Evolutionary conservation across 2,888 invertebrate genomes (phyloP).

Genomic region (Lasioglossum lativentre): DNA sequence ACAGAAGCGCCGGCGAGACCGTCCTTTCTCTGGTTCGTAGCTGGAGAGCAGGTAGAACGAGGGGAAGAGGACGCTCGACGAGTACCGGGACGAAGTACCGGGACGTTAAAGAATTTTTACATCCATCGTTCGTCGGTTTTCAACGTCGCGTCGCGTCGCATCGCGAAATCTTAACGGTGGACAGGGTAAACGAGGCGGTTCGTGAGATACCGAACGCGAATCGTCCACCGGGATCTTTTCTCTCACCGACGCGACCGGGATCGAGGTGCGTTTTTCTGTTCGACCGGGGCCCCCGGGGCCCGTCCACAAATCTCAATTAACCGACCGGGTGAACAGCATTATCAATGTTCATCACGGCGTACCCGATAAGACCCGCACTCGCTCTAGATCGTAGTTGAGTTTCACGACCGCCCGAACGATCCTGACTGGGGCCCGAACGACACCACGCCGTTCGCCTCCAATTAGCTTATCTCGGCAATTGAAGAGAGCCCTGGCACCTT

Average conservation of each 20-base stretch:
- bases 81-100: not conserved
- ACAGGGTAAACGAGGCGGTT: conserved; percentile 20
- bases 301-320: conserved; percentile 58
- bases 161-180: conserved; percentile 10
- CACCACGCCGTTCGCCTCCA: conserved; percentile 35
- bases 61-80: not conserved
- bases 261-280: conserved; percentile 22
- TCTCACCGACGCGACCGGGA: not conserved
- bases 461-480: conserved; percentile 57
- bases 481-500: conserved; percentile 22
- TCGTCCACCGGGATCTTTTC: not conserved
- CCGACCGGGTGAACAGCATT: conserved; percentile 19
- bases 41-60: not conserved
- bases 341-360: conserved; percentile 45
- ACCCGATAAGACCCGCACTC: conserved; percentile 25
- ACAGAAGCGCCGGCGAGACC: conserved; percentile 24
- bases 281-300: not conserved
- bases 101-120: not conserved
- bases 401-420: conserved; percentile 27
- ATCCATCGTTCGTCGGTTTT: not conserved
- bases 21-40: not conserved
- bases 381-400: conserved; percentile 31
- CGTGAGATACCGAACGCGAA: conserved; percentile 23
- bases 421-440: conserved; percentile 6
- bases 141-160: not conserved